phyloP scores from a whole-genome alignment of 2,797 vertebrate species.

The Eutrigla gurnardus region DNA sequence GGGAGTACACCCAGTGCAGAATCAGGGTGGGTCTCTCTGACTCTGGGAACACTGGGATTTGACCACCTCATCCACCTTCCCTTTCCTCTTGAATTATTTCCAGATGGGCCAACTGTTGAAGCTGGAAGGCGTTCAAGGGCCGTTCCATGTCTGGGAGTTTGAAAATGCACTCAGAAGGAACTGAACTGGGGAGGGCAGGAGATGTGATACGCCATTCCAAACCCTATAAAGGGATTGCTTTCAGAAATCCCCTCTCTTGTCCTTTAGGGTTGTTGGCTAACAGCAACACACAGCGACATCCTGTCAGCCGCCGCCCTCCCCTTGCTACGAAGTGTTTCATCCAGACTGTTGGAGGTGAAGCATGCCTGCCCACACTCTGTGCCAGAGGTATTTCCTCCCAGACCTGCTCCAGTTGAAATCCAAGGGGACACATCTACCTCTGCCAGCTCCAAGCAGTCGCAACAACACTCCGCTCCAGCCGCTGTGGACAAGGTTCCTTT shows the following conservation, averaged over 20 bases:
- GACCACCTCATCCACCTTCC: slow-evolving; percentile 58
- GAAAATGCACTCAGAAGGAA: slow-evolving; percentile 59
- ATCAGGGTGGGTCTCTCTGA: slow-evolving; percentile 66
- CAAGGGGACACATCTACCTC: slow-evolving; percentile 44
- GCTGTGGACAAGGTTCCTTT: slow-evolving; percentile 22
- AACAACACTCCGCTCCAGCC: slow-evolving; percentile 48
- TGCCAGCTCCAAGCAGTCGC: slow-evolving; percentile 62
- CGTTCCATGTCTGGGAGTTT: slow-evolving; percentile 63
- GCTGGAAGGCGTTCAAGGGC: slow-evolving; percentile 70
- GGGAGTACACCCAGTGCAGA: slow-evolving; percentile 18
- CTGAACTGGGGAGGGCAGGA: slow-evolving; percentile 27
- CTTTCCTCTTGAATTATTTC: slow-evolving; percentile 68
- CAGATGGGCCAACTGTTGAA: slow-evolving; percentile 70
- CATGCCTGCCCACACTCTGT: slow-evolving; percentile 40
- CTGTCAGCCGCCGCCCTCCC: slow-evolving; percentile 14
- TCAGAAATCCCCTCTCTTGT: slow-evolving; percentile 57
- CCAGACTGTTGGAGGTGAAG: slow-evolving; percentile 36
- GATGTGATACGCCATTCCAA: slow-evolving; percentile 61
- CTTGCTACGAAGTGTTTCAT: slow-evolving; percentile 23
- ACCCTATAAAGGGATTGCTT: slow-evolving; percentile 42
- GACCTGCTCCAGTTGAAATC: slow-evolving; percentile 54
- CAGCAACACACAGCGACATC: slow-evolving; percentile 7
- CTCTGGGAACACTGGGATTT: slow-evolving; percentile 68
- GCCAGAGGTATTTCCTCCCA: slow-evolving; percentile 70
- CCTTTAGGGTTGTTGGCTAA: slow-evolving; percentile 52